A percentile compares a stretch with the other conserved stretches of the same genome.
Conservation (phyloP, 2,797 vertebrate species). For the Sus cebifrons region DNA sequence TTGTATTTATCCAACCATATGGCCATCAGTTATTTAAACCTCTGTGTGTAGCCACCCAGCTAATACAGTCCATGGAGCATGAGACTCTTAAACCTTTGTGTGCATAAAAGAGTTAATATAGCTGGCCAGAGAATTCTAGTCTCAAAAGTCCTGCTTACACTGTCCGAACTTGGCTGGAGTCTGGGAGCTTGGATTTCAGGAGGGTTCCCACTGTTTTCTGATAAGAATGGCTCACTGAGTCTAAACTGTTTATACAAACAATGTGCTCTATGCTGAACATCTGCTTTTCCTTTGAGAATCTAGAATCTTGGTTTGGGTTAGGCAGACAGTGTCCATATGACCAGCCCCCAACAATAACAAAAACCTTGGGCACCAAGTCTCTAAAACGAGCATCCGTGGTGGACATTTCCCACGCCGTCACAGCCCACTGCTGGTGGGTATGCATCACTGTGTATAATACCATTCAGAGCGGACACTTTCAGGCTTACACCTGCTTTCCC, state of each 20-base stretch:
- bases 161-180: neutral
- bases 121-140: neutral
- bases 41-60: neutral
- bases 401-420: neutral
- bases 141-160: neutral
- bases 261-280: neutral
- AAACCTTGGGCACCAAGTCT: neutral
- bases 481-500: neutral
- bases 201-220: neutral
- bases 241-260: neutral
- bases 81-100: neutral
- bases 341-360: neutral
- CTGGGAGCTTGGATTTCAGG: neutral
- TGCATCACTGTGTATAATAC: rapidly evolving
- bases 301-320: neutral
- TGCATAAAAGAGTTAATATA: neutral
- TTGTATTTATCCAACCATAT: neutral
- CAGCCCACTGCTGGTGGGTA: neutral
- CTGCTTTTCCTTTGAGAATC: neutral
- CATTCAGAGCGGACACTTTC: neutral
- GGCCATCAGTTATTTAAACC: neutral
- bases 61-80: too few species aligned
- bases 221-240: neutral
- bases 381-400: neutral
- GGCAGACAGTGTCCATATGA: neutral